phyloP scores from a whole-genome alignment of 1,140 invertebrate genomes.

The Drosophila tani region DNA sequence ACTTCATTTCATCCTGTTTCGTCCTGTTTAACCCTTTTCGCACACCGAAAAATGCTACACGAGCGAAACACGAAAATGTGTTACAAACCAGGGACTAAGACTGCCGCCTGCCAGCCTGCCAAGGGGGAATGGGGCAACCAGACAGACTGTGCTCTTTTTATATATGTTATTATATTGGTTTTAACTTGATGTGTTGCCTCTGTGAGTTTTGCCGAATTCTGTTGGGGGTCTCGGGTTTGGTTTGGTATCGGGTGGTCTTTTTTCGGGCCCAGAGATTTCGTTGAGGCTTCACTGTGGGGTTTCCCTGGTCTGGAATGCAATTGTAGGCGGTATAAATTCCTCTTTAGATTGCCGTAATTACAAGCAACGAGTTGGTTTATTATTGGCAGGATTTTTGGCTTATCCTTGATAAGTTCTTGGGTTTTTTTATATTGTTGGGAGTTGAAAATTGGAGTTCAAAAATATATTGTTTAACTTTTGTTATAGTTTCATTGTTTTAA shows the following conservation, averaged over 20 bases:
- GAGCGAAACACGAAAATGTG: slow-evolving; percentile 52
- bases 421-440: too few relatives aligned
- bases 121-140: slow-evolving; percentile 32
- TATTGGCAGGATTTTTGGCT: too few relatives aligned
- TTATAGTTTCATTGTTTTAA: too few relatives aligned
- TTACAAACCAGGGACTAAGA: slow-evolving; percentile 44
- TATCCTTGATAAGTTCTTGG: not conserved
- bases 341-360: not conserved
- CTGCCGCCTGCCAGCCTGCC: not conserved
- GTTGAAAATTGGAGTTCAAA: too few relatives aligned
- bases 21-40: slow-evolving; percentile 54
- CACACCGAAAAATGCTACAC: slow-evolving; percentile 47
- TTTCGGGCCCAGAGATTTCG: not conserved
- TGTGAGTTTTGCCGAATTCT: slow-evolving; percentile 14
- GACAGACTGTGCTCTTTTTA: slow-evolving; percentile 69
- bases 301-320: slow-evolving; percentile 15
- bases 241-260: not conserved
- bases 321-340: not conserved
- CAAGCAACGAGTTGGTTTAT: not conserved
- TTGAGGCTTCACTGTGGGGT: not conserved
- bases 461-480: too few relatives aligned
- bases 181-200: slow-evolving; percentile 39
- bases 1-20: slow-evolving; percentile 50
- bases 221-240: not conserved
- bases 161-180: slow-evolving; percentile 63